Evolutionary conservation across 2,113 vertebrate genomes (phyloP), one percentile per base, ranked within the genome.

Genomic region (Mirounga angustirostris): DNA sequence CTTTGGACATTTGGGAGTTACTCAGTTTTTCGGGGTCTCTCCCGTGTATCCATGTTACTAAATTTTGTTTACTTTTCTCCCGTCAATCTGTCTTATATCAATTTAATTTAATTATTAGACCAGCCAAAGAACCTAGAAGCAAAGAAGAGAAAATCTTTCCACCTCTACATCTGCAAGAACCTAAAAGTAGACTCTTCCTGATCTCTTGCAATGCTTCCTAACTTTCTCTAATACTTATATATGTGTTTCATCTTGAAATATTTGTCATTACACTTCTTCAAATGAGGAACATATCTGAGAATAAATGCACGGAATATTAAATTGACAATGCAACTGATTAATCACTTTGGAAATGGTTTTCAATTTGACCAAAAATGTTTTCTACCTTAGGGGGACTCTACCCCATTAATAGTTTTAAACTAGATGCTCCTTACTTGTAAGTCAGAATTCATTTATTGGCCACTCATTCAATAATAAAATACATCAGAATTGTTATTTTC

Each of bases 171-270:
- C 54, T 91, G 4, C 50, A 67, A 71, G 46, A 81, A 63, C 13
- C n/a, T 93, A 84, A 88, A 88, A 87, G 69, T 21, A 88, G 50
- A 74, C 26, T 71, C 14, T 67, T 59, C 43, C 22, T 50, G 2
- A 69, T 95, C 13, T 74, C 46, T 85, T 74, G 2, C 33, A 74
- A 91, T 69, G 36, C 52, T 92, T 89, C 65, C 28, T 89, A 93
- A 86, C 43, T 74, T 85, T 92, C 87, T 85, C 36, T 96, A 54
- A 85, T 73, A 61, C 22, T 58, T 93, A 74, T 0, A 4, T 63
- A 86, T n/a, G 2, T 67, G 13, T 52, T 96, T 97, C 19, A 65
- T 21, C 58, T 86, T 82, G 56, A 89, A 86, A 82, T 88, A 71
- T 76, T 87, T 93, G 63, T 87, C 50, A 24, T 80, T 93, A 83